These are phyloP conservation scores for Nerophis lumbriciformis DNA, from an alignment of 2,113 vertebrate genomes.

Conservation along the genomic window DNA sequence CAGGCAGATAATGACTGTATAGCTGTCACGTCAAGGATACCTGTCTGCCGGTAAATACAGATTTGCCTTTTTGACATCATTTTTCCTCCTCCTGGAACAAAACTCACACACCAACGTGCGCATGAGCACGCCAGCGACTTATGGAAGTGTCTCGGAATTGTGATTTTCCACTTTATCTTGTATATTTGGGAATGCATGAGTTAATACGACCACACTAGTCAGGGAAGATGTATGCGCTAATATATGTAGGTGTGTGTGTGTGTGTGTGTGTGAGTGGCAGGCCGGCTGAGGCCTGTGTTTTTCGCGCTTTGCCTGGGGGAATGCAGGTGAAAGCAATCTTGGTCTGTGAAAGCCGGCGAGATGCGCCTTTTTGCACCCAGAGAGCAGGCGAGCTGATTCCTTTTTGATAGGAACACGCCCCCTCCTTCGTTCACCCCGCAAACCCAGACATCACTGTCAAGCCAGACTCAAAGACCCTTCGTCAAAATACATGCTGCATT, in stretches of 20 bases:
- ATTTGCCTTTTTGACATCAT: conserved; percentile 79
- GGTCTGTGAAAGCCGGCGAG: conserved; percentile 68
- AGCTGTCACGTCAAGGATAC: conserved; percentile 80
- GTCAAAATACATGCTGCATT: conserved; percentile 24
- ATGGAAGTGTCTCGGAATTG: conserved; percentile 63
- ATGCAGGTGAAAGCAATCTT: conserved; percentile 77
- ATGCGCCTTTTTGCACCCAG: conserved; percentile 70
- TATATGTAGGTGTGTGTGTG: conserved; percentile 38
- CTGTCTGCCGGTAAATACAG: conserved; percentile 80
- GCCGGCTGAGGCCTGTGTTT: conserved; percentile 68
- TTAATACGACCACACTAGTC: conserved; percentile 66
- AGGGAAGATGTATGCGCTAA: conserved; percentile 41
- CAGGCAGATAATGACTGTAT: conserved; percentile 81
- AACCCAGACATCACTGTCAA: conserved; percentile 31
- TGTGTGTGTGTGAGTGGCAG: conserved; percentile 57
- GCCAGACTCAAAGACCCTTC: conserved; percentile 18
- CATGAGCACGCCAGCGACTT: conserved; percentile 2
- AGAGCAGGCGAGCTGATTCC: conserved; percentile 68
- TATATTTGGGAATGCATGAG: conserved; percentile 56
- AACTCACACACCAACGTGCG: conserved; percentile 14
- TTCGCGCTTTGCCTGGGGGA: conserved; percentile 61
- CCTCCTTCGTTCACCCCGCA: background rate
- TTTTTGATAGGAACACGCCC: conserved; percentile 62
- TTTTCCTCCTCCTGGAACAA: conserved; percentile 69
- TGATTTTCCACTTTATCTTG: conserved; percentile 60